phyloP scores from a whole-genome alignment of 2,797 vertebrate species.

The Numenius phaeopus region DNA sequence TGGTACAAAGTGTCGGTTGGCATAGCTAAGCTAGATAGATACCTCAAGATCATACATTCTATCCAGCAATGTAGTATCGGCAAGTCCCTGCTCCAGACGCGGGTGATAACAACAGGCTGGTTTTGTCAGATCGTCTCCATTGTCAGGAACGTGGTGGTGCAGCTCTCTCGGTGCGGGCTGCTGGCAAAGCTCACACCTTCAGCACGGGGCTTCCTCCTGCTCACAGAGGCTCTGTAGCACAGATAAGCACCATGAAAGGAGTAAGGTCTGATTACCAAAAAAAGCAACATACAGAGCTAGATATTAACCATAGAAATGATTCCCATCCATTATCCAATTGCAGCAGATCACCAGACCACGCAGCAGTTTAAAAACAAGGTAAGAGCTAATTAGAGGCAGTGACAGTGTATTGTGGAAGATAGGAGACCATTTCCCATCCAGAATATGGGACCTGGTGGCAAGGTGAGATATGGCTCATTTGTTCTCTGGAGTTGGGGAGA shows the following conservation, averaged over 20 bases:
- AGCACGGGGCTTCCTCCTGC: not conserved
- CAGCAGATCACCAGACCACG: not conserved
- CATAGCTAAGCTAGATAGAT: not conserved
- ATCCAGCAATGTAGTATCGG: not conserved
- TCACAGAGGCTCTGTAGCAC: not conserved
- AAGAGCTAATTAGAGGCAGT: not conserved
- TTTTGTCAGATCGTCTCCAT: not conserved
- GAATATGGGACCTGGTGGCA: not conserved
- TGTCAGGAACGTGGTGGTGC: fast-evolving
- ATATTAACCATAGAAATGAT: not conserved
- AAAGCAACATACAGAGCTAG: not conserved
- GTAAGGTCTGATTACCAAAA: not conserved
- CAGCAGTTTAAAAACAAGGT: not conserved
- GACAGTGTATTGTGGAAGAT: not conserved
- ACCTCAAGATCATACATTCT: not conserved
- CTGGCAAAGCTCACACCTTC: not conserved
- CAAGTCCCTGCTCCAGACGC: not conserved
- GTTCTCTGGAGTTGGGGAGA: not conserved
- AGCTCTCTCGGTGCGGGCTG: not conserved
- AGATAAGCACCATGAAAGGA: not conserved
- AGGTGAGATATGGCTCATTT: not conserved
- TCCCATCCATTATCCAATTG: not conserved
- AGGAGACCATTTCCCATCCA: not conserved
- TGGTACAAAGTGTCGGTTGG: not conserved
- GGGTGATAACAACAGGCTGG: not conserved